Conservation (phyloP, 1,140 invertebrate species). For the Magallana gigas region DNA sequence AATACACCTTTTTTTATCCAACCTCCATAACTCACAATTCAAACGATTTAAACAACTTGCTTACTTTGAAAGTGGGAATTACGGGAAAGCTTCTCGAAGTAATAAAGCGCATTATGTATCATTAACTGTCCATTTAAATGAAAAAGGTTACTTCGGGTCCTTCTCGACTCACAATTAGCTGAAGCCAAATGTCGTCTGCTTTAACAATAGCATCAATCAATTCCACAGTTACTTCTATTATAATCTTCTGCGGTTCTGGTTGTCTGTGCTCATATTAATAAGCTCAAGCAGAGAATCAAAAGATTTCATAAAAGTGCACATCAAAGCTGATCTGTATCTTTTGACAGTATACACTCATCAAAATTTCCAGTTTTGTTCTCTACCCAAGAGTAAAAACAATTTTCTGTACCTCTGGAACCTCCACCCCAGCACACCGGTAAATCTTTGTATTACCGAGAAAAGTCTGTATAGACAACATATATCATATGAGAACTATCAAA, state of each 20-base stretch:
- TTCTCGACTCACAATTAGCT: slow-evolving; percentile 26
- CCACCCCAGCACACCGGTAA: neutral
- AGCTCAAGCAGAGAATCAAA: slow-evolving; percentile 3
- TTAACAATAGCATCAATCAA: slow-evolving; percentile 38
- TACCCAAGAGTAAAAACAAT: neutral
- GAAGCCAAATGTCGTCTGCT: slow-evolving; percentile 25
- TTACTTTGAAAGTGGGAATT: slow-evolving; percentile 42
- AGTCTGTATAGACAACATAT: neutral
- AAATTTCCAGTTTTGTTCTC: neutral
- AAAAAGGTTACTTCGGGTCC: slow-evolving; percentile 30
- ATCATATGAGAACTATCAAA: neutral
- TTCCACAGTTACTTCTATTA: slow-evolving; percentile 24
- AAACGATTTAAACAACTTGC: slow-evolving; percentile 46
- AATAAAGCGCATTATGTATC: slow-evolving; percentile 44
- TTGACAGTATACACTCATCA: slow-evolving; percentile 18
- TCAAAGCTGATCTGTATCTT: slow-evolving; percentile 27
- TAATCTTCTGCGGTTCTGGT: neutral
- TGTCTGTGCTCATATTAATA: slow-evolving; percentile 19
- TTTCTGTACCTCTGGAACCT: neutral
- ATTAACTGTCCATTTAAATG: slow-evolving; percentile 43
- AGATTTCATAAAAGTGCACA: slow-evolving; percentile 23
- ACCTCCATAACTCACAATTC: slow-evolving; percentile 41
- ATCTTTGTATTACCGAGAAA: neutral
- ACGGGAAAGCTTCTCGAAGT: slow-evolving; percentile 25
- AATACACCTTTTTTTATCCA: slow-evolving; percentile 40